Base-by-base conservation (phyloP, 2,888 invertebrate genomes). In the Tridacna gigas region DNA sequence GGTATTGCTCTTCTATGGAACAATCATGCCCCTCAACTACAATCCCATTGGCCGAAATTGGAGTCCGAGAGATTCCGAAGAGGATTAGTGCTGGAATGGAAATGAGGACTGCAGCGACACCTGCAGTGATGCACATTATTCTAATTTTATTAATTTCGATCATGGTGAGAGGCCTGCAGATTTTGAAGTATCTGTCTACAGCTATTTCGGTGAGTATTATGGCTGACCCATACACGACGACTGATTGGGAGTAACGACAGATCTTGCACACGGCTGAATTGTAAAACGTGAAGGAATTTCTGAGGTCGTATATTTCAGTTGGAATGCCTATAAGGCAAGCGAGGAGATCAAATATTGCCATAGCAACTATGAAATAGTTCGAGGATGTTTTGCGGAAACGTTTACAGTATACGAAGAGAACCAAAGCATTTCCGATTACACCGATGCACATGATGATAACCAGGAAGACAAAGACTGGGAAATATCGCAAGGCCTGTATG, bases 121-220 rank as follows among this genome's bases (percentile, higher is more conserved):
- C 90, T 0, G 92, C 91, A 13, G 86, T 65, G 12, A 87, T 79
- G 74, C 92, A 93, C 83, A 91, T 85, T 47, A 89, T 74, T 79
- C 91, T 90, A 65, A 92, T 91, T 69, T 86, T 89, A 47, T 86
- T 88, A 7, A 92, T 80, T 37, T 89, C 88, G 37, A 92, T 89
- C 74, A 90, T 82, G 84, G 88, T 89, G 12, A 92, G 76, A 0
- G 93, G 93, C 47, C 86, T 85, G 75, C 93, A 93, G 56, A 93
- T 91, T 77, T 93, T 93, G 81, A 90, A 92, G 75, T 90, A 93
- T n/a, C 93, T 87, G 78, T 93, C 93, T 51, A 93, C 88, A 9
- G 91, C 93, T 22, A 93, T 91, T 74, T 91, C 90, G 20, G 92
- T 85, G 18, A 93, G 80, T n/a, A 93, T 90, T 11, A 90, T 90